phyloP scores from a whole-genome alignment of 2,888 invertebrate species.

The Gastrophysa polygoni region DNA sequence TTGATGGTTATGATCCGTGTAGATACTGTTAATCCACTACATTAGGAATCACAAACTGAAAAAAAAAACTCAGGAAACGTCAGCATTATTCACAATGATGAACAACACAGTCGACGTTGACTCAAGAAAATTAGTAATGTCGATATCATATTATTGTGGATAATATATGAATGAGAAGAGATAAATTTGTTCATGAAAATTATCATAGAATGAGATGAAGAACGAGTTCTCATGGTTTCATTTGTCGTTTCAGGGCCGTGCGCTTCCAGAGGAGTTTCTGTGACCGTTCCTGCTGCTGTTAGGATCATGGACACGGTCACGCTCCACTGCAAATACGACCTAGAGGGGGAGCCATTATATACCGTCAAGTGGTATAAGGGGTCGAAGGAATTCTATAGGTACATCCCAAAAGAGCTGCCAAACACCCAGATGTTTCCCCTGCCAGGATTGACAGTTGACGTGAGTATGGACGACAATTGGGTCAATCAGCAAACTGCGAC shows the following conservation, averaged over 20 bases:
- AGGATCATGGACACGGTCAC: conserved; percentile 75
- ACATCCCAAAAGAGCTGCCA: conserved; percentile 78
- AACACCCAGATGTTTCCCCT: conserved; percentile 75
- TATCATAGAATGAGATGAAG: background rate
- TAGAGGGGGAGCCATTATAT: conserved; percentile 76
- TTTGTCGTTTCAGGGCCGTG: conserved; percentile 47
- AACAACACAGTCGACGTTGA: too few species aligned
- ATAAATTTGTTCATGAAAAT: too few species aligned
- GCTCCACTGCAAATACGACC: conserved; percentile 75
- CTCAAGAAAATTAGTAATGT: too few species aligned
- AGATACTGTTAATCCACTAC: too few species aligned
- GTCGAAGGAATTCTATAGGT: conserved; percentile 77
- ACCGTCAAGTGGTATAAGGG: conserved; percentile 85
- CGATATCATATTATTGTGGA: too few species aligned
- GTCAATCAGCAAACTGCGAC: too few species aligned
- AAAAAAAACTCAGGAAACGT: too few species aligned
- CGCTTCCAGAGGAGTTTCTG: conserved; percentile 71
- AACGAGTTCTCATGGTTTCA: too few species aligned
- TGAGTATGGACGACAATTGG: conserved; percentile 60
- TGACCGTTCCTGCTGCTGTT: conserved; percentile 74
- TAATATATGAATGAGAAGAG: too few species aligned
- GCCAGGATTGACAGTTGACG: conserved; percentile 73
- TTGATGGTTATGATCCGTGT: too few species aligned
- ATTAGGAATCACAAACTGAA: too few species aligned
- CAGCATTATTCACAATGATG: too few species aligned